Percentiles rank a stretch among this genome's conserved stretches.
phyloP scores from a whole-genome alignment of 1,140 invertebrate species.

The Eupeodes corollae region DNA sequence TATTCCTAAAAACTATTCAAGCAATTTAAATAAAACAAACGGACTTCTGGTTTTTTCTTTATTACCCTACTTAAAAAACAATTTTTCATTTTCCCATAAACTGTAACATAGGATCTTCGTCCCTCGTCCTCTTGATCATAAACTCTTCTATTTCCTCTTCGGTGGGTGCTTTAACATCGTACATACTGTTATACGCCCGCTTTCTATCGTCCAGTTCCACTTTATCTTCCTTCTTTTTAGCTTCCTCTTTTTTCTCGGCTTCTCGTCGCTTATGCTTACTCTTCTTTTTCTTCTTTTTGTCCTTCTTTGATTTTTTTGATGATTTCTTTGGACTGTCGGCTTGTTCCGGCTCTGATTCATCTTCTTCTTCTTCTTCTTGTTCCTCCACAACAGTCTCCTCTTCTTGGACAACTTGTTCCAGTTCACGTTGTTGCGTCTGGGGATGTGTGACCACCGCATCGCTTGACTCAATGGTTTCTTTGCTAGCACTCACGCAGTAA shows the following conservation, averaged over 20 bases:
- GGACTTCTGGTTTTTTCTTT: too few relatives aligned
- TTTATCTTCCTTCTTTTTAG: slow-evolving; percentile 37
- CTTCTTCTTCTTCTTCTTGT: slow-evolving; percentile 13
- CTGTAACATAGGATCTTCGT: slow-evolving; percentile 86
- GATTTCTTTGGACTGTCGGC: slow-evolving; percentile 47
- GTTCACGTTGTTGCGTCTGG: slow-evolving; percentile 9
- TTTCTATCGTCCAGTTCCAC: slow-evolving; percentile 74
- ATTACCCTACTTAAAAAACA: too few relatives aligned
- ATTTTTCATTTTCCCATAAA: slow-evolving; percentile 37
- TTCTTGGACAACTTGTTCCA: slow-evolving; percentile 18
- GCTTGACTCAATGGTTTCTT: slow-evolving; percentile 38
- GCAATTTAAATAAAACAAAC: too few relatives aligned
- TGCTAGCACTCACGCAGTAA: slow-evolving; percentile 58
- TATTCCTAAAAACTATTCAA: too few relatives aligned
- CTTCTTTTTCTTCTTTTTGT: slow-evolving; percentile 44
- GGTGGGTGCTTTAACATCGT: slow-evolving; percentile 67
- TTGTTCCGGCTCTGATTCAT: slow-evolving; percentile 29
- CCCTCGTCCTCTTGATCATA: slow-evolving; percentile 68
- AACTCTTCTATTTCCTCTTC: slow-evolving; percentile 92
- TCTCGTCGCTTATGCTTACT: slow-evolving; percentile 40
- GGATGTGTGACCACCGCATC: neutral
- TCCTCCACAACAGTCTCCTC: slow-evolving; percentile 23
- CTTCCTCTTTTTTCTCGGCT: slow-evolving; percentile 37
- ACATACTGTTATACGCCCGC: slow-evolving; percentile 83
- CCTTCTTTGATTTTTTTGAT: slow-evolving; percentile 57